phyloP scores from a whole-genome alignment of 2,113 vertebrate species.

The Crotalus tigris region DNA sequence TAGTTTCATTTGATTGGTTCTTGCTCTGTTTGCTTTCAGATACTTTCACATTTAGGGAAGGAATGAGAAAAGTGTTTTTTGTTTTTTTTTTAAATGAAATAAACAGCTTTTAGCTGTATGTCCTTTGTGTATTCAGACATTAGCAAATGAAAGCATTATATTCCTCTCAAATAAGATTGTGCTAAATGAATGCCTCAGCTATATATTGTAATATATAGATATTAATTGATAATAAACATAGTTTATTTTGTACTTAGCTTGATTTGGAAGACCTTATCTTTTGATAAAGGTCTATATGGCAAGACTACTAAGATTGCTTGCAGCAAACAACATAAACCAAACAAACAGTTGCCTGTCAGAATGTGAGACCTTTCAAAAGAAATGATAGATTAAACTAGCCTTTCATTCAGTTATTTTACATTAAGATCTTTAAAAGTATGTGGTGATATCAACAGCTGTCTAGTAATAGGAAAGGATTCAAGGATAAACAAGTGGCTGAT shows the following conservation, averaged over 20 bases:
- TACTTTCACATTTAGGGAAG: background rate
- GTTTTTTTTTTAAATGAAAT: background rate
- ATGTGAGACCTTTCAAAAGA: background rate
- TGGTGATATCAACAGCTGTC: background rate
- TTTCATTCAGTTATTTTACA: slow-evolving; percentile 2
- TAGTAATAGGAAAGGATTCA: background rate
- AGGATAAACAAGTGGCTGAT: background rate
- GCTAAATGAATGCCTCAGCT: background rate
- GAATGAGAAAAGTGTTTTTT: background rate
- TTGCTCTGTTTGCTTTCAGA: background rate
- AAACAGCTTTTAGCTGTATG: background rate
- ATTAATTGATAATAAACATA: background rate
- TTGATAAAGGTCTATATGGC: background rate
- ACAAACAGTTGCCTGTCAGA: background rate
- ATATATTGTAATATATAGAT: background rate
- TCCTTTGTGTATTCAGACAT: background rate
- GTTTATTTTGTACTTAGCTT: background rate
- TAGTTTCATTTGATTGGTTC: background rate
- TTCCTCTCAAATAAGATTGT: background rate
- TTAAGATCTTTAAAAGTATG: background rate
- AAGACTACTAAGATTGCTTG: background rate
- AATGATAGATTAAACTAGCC: background rate
- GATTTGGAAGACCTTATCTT: background rate
- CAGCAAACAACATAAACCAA: background rate
- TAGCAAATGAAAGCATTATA: background rate